Evolutionary conservation across 2,888 invertebrate species (phyloP), one percentile per base, ranked within the genome.

Genomic region (Lepidonotus clava): DNA sequence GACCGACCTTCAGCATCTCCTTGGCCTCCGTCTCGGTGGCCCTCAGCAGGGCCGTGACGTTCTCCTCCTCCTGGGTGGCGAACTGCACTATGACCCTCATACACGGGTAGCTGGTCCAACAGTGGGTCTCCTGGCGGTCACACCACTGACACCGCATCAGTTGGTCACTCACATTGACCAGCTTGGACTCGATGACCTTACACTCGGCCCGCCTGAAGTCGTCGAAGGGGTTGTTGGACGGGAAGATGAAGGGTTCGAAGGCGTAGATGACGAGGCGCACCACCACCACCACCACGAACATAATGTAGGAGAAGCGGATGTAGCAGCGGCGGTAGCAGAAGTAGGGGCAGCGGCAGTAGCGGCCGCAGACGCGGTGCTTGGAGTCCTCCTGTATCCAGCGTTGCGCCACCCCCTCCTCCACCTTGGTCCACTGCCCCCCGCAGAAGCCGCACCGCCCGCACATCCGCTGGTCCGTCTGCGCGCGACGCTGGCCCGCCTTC

Each of bases 271-370:
- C 32, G 51, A 80, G 80, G 18, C 80, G 21, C 11, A 80, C 46
- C 46, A 80, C 28, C 14, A 46, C 46, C 32, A 80, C 28, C n/a
- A 80, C 80, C n/a, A 80, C 80, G 24, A 80, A 80, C 6, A 80
- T 80, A 46, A 80, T 80, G 80, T 80, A 80, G 80, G 80, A 80
- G 80, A 80, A 80, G 1, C 80, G 41, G 32, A 80, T 80, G 51
- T 80, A 80, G 46, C 80, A 80, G 24, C 80, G 80, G 28, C 80
- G 80, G 80, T 46, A 80, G 46, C 80, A 80, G 28, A 80, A 32
- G 80, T 80, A 41, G n/a, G 80, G 80, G 28, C 80, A 80, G 41
- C 80, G 34, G 80, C 80, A 80, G 32, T 46, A 5, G 18, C 80
- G 80, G 14, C 80, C 80, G 24, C 80, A 80, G n/a, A 80, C 28